Conservation (phyloP, 2,797 vertebrate genomes). For the Rhadinocentrus ornatus region DNA sequence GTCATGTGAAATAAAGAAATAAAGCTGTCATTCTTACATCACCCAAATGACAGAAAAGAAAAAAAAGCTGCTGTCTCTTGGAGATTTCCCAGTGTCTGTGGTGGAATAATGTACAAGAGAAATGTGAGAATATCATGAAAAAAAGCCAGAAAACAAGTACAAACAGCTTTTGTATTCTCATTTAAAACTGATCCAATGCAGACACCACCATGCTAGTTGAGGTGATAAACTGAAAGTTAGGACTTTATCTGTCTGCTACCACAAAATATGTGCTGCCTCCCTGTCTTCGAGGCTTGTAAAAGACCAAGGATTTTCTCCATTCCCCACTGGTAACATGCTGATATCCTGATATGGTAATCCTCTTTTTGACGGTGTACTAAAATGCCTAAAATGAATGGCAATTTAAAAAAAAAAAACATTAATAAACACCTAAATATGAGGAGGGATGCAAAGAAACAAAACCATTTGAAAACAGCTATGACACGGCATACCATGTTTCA, state of each 20-base stretch:
- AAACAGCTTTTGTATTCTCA: slow-evolving; percentile 1
- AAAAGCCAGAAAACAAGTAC: neutral
- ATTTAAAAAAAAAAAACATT: neutral
- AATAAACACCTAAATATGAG: neutral
- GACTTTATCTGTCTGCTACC: neutral
- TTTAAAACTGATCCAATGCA: neutral
- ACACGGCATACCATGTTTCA: neutral
- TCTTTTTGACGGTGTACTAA: neutral
- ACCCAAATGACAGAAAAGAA: neutral
- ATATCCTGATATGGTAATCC: neutral
- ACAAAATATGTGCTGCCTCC: neutral
- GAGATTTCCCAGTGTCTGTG: slow-evolving; percentile 6
- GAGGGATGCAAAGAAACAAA: neutral
- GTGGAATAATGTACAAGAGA: neutral
- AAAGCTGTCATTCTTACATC: slow-evolving; percentile 3
- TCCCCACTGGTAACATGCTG: neutral
- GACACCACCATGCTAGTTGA: neutral
- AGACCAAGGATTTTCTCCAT: neutral
- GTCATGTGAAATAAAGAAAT: slow-evolving; percentile 10
- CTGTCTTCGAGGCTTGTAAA: neutral
- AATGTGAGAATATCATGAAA: slow-evolving; percentile 1
- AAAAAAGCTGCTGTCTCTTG: neutral
- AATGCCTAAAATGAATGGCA: neutral
- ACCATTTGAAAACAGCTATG: too few species aligned
- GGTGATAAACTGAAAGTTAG: neutral